Base-by-base conservation (phyloP, 1,140 invertebrate species). In the Drosophila takahashii region DNA sequence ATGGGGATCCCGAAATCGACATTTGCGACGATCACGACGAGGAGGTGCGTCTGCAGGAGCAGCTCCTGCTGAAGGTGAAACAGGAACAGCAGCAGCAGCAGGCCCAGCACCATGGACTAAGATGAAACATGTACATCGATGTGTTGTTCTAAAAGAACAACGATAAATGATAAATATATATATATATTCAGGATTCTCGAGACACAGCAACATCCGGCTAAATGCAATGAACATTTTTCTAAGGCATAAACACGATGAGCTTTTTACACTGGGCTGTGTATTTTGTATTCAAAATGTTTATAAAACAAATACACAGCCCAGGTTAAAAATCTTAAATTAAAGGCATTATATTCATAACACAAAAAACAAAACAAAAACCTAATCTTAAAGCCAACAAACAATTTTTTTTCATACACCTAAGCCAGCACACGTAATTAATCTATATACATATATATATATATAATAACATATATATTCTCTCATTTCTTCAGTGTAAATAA, bases 101-200 rank as follows among this genome's bases (percentile, higher is more conserved):
- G 45, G 54, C 79, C 22, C 18, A 22, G 22, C 22, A 18, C n/a
- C 34, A 32, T 16, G 69, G 62, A 57, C 56, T 65, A 73, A 91
- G 90, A 91, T 91, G 90, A 91, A 91, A 91, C 81, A 81, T 91
- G 83, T 91, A 87, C 79, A 90, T 91, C 70, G 90, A 91, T 64
- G 90, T 91, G 60, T 76, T 91, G 67, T 87, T 86, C 56, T 86
- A 86, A 60, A 86, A 60, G 51, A 16, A 50, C 37, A 47, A 51
- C 44, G 54, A 41, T 36, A 58, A 29, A 58, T n/a, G n/a, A n/a
- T n/a, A n/a, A n/a, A n/a, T n/a, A n/a, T n/a, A n/a, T n/a, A n/a
- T n/a, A n/a, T 5, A 26, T 7, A 60, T 22, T 22, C 18, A 50
- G 61, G 58, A 9, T 22, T 52, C 37, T 52, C 37, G 27, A n/a